Evolutionary conservation across 2,888 invertebrate genomes (phyloP), one percentile per base, ranked within the genome.

Genomic region (Leucophora obtusa): DNA sequence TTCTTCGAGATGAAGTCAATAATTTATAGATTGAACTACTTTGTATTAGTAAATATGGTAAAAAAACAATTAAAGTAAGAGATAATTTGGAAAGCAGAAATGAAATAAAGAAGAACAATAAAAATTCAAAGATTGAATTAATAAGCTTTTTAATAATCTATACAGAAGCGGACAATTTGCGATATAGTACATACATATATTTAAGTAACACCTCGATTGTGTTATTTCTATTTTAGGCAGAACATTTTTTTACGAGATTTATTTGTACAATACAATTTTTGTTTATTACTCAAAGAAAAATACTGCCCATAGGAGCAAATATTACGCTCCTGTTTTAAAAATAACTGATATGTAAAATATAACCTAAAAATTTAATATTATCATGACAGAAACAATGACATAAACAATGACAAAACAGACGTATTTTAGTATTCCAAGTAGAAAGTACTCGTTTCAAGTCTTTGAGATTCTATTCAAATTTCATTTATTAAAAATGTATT

Each of bases 401-500:
- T 58, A 71, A 47, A 62, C n/a, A 35, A 28, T 43, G 15, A 60
- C 33, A 53, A 28, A 71, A 59, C n/a, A 11, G 6, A 28, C 15
- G 18, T 53, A 10, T 43, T 33, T 33, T 21, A 60, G 60, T 60
- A 28, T 74, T 68, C 47, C 18, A 53, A 68, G 53, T 54, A 60
- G n/a, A 60, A 60, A 38, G 53, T 17, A 53, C 7, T n/a, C n/a
- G n/a, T n/a, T n/a, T n/a, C n/a, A 43, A n/a, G n/a, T 51, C 35
- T 63, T 35, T 18, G 14, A 35, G 35, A 14, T 33, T 62, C 21
- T 10, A 63, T 1, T n/a, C 8, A 56, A 47, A 47, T n/a, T 38
- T 38, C 0, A 38, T 38, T 11, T 11, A n/a, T 47, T 56, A 56
- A 9, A 54, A 72, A 63, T 43, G 2, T 18, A 24, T 43, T 50